These are phyloP conservation scores for Ibidorhyncha struthersii DNA, from an alignment of 2,113 vertebrate genomes.

Conservation along the genomic window DNA sequence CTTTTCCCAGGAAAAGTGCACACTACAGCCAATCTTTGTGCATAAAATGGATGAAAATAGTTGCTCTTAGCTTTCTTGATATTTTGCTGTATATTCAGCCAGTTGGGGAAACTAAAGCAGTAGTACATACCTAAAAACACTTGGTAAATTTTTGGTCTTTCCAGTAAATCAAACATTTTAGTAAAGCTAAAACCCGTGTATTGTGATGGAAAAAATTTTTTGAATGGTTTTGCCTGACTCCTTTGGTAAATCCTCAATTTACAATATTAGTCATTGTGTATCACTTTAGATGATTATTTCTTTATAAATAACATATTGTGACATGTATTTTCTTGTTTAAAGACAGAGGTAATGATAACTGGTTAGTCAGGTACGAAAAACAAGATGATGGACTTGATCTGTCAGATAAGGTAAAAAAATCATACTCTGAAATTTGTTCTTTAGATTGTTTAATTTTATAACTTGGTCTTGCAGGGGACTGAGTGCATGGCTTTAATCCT, in stretches of 20 bases:
- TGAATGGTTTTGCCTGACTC: not conserved
- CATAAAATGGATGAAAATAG: not conserved
- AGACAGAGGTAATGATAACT: constrained; percentile 98
- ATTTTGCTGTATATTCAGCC: not conserved
- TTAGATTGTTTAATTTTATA: not conserved
- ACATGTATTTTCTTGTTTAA: constrained; percentile 50
- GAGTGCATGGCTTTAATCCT: not conserved
- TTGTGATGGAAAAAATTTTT: not conserved
- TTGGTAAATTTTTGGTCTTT: not conserved
- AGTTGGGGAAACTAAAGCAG: not conserved
- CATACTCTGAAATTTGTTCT: not conserved
- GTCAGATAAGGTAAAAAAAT: constrained; percentile 78
- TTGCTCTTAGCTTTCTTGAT: not conserved
- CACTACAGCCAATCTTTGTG: not conserved
- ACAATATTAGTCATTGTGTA: not conserved
- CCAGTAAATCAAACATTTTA: not conserved
- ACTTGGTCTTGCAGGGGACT: not conserved
- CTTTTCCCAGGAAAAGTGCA: not conserved
- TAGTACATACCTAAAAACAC: not conserved
- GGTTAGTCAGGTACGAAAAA: constrained; percentile 94
- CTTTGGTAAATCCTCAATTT: not conserved
- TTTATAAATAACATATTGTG: not conserved
- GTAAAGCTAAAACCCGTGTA: not conserved
- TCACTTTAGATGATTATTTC: not conserved
- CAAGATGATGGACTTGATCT: constrained; percentile 69